phyloP scores from a whole-genome alignment of 2,888 invertebrate genomes.

The Melanophora roralis region DNA sequence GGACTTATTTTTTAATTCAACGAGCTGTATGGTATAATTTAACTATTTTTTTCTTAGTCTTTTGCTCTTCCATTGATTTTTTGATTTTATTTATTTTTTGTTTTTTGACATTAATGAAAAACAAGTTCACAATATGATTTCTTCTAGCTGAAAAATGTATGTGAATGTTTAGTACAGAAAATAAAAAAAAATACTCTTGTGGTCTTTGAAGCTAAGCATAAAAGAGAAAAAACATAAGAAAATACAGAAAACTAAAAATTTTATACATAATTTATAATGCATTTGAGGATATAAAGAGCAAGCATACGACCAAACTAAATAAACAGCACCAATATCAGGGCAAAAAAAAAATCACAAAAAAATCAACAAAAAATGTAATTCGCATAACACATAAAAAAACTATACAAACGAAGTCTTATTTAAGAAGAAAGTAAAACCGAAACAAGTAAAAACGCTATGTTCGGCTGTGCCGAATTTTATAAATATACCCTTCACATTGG shows the following conservation, averaged over 20 bases:
- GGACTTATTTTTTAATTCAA: slow-evolving; percentile 1
- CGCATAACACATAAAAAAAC: neutral
- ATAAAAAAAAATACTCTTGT: slow-evolving; percentile 26
- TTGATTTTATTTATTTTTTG: too few species aligned
- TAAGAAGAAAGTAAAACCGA: neutral
- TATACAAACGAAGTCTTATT: too few species aligned
- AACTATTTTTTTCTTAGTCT: too few species aligned
- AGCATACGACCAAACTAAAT: slow-evolving; percentile 5
- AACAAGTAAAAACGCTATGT: too few species aligned
- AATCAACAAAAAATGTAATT: slow-evolving; percentile 45
- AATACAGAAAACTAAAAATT: slow-evolving; percentile 19
- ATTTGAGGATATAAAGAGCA: slow-evolving; percentile 28
- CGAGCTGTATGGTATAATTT: neutral
- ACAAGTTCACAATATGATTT: slow-evolving; percentile 27
- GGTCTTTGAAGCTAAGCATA: neutral
- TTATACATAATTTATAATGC: slow-evolving; percentile 47
- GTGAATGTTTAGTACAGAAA: neutral
- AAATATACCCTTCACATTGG: too few species aligned
- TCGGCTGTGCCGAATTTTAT: too few species aligned
- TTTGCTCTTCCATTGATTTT: neutral
- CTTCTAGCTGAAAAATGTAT: neutral
- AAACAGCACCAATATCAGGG: slow-evolving; percentile 34
- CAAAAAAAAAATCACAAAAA: slow-evolving; percentile 42
- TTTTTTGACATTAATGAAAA: slow-evolving; percentile 23
- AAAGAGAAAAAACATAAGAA: neutral